Percentiles rank a stretch among this genome's conserved stretches.
Conservation (phyloP, 92 coral and sea anemone species). For the Porites evermanni region DNA sequence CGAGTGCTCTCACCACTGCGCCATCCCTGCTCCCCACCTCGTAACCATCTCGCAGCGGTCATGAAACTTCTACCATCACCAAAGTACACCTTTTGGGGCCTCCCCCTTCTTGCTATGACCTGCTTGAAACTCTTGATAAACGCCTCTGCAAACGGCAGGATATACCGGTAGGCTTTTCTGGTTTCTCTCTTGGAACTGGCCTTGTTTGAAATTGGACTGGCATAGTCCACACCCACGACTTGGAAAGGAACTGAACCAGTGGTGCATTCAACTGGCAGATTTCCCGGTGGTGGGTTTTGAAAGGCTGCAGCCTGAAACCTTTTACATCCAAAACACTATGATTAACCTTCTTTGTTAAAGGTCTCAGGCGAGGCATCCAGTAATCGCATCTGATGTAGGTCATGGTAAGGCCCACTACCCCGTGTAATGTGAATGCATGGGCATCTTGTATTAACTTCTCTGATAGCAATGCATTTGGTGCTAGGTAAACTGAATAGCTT, state of each 20-base stretch:
- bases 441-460: constrained; percentile 54
- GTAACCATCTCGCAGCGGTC: constrained; percentile 55
- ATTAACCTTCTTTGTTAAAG: constrained; percentile 11
- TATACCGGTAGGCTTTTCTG: constrained; percentile 5
- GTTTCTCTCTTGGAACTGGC: not conserved
- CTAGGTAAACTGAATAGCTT: not conserved
- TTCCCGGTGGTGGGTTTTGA: constrained; percentile 8
- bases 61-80: constrained; percentile 51
- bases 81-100: constrained; percentile 67
- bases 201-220: not conserved
- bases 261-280: constrained; percentile 27
- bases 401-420: constrained; percentile 47
- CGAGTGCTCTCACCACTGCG: too few relatives aligned
- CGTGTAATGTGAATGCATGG: constrained; percentile 40
- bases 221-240: constrained; percentile 20
- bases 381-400: not conserved
- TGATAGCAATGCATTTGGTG: not conserved
- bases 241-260: constrained; percentile 31
- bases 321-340: constrained; percentile 38
- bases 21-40: too few relatives aligned
- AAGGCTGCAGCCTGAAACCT: constrained; percentile 27
- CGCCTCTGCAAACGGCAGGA: constrained; percentile 24
- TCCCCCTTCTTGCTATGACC: constrained; percentile 59
- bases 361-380: constrained; percentile 33
- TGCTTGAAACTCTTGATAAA: constrained; percentile 45